A percentile compares a stretch with the other conserved stretches of the same genome.
Conservation (phyloP, 1,140 invertebrate species). For the Lepidurus couesii region DNA sequence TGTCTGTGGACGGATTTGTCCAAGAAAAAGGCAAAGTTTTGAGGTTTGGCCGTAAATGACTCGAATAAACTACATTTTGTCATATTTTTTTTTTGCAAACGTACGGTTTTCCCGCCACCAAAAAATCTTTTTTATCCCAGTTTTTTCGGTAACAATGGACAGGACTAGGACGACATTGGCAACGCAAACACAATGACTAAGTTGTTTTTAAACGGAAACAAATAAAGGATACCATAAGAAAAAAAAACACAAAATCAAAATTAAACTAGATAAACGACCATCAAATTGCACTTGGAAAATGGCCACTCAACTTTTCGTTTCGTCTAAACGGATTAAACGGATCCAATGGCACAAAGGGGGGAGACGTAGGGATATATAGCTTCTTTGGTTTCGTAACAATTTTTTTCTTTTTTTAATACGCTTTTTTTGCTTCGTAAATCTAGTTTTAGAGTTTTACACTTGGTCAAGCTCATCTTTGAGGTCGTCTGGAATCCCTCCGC, state of each 20-base stretch:
- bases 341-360: background rate
- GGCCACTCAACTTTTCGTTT: background rate
- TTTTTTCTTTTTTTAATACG: background rate
- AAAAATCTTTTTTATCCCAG: background rate
- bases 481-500: background rate
- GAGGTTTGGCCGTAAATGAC: background rate
- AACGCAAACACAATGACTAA: constrained; percentile 20
- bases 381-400: background rate
- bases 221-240: background rate
- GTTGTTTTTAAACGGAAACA: too few relatives aligned
- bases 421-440: background rate
- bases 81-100: background rate
- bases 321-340: background rate
- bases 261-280: background rate
- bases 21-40: background rate
- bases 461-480: background rate
- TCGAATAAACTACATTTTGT: background rate
- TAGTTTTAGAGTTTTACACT: background rate
- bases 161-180: constrained; percentile 7
- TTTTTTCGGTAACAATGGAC: background rate
- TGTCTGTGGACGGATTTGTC: too few relatives aligned
- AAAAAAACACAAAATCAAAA: background rate
- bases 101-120: background rate
- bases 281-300: constrained; percentile 14
- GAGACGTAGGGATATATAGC: background rate